Evolutionary conservation across 2,888 invertebrate genomes (phyloP), one percentile per base, ranked within the genome.

Genomic region (Eumerus sabulonum): DNA sequence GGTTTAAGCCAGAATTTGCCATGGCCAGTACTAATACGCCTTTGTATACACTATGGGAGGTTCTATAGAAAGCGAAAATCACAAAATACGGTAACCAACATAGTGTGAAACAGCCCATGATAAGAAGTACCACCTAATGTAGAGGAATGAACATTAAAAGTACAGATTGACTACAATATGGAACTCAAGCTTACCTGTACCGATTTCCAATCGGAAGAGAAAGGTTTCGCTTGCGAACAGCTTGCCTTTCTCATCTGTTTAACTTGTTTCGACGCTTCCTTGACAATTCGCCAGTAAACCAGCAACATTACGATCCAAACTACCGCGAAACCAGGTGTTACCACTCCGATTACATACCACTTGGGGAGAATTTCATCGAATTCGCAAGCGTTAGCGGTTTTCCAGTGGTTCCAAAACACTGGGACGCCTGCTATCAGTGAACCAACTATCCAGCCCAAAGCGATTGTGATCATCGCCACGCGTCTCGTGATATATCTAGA

Each of bases 61-160:
- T 90, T 63, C 90, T 88, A 81, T 90, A 88, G 45, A 90, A 86
- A 14, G 91, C 90, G 73, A 92, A 90, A 53, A 92, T 91, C 85
- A 93, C 91, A 84, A 94, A 92, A 87, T 94, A 95, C 13, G 95
- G 95, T 85, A 95, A 90, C 95, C 95, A 95, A 86, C 94, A 95
- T 76, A 95, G 90, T 0, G 95, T 93, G 86, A 95, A 95, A 81
- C 94, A 94, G 18, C 95, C 95, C 85, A 95, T 90, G 16, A 95
- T 94, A 82, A 94, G 90, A 12, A 95, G 90, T 70, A 95, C 94
- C 76, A 95, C 93, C 94, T 94, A 90, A 90, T 18, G 13, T 60
- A 54, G 40, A 54, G 40, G 5, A 40, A 40, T 40, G 2, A 7
- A 27, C 7, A 27, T 27, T 27, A 2, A 27, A 2, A 2, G 7